A percentile compares a stretch with the other conserved stretches of the same genome.
These are phyloP conservation scores for Lytechinus pictus DNA, from an alignment of 35 echinoderm and acorn worm genomes.

Conservation along the genomic window DNA sequence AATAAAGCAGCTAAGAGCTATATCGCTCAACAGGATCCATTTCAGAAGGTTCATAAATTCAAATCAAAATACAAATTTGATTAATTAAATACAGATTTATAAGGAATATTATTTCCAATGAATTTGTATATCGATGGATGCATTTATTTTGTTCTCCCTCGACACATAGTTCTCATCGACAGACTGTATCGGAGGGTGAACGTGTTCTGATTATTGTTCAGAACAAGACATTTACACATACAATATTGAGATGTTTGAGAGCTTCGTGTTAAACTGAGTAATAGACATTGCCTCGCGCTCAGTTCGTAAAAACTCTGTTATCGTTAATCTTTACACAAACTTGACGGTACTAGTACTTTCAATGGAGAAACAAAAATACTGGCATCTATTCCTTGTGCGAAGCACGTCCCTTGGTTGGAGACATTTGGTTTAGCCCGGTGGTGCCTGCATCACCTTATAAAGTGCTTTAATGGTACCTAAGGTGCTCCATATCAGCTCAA, in stretches of 20 bases:
- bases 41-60: background rate
- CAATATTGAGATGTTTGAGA: background rate
- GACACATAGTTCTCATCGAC: background rate
- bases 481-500: too few relatives aligned
- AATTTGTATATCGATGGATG: too few relatives aligned
- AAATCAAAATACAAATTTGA: background rate
- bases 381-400: background rate
- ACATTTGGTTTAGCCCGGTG: background rate
- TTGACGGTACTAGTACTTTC: background rate
- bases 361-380: background rate
- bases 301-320: background rate
- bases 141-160: background rate
- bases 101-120: too few relatives aligned
- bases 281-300: background rate
- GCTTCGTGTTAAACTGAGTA: background rate
- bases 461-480: too few relatives aligned
- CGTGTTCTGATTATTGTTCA: background rate
- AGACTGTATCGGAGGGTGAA: background rate
- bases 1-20: background rate
- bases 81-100: background rate
- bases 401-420: background rate
- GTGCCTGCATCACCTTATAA: background rate
- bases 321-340: background rate
- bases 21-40: background rate
- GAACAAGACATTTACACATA: background rate